A percentile compares a stretch with the other conserved stretches of the same genome.
Evolutionary conservation across 2,797 vertebrate genomes (phyloP).

Genomic region (Cynodonichthys magdalenae): DNA sequence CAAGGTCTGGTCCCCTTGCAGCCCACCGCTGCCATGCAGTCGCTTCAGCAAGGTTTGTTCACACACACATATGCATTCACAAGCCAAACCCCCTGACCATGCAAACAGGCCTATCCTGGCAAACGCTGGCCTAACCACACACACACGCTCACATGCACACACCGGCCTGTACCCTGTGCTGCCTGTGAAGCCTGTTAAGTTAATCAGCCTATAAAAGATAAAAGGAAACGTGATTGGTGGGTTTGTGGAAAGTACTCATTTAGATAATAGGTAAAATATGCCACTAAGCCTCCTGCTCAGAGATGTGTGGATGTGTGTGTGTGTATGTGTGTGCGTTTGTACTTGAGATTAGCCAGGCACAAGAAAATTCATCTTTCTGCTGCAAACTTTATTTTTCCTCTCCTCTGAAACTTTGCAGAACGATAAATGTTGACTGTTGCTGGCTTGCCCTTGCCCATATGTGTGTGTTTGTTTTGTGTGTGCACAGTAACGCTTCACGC

Average conservation of each 20-base stretch:
- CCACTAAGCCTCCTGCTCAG: conserved; percentile 70
- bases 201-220: conserved; percentile 86
- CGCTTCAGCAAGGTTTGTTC: conserved; percentile 92
- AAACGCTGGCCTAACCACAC: conserved; percentile 17
- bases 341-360: conserved; percentile 73
- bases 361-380: conserved; percentile 68
- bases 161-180: conserved; percentile 51
- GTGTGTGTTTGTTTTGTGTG: conserved; percentile 25
- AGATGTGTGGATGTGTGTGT: conserved; percentile 49
- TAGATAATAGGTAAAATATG: conserved; percentile 86
- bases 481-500: conserved; percentile 14
- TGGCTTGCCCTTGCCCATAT: conserved; percentile 35
- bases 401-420: conserved; percentile 67
- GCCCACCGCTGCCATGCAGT: conserved; percentile 91
- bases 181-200: conserved; percentile 85
- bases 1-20: conserved; percentile 95
- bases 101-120: conserved; percentile 28
- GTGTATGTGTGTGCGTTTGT: conserved; percentile 34
- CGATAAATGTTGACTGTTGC: conserved; percentile 69
- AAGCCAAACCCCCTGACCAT: conserved; percentile 1
- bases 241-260: conserved; percentile 86
- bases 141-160: conserved; percentile 26
- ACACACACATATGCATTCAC: conserved; percentile 4
- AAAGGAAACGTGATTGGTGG: conserved; percentile 83
- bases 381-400: conserved; percentile 52